Evolutionary conservation across 2,888 invertebrate genomes (phyloP).

Genomic region (Drosophila austrosaltans): DNA sequence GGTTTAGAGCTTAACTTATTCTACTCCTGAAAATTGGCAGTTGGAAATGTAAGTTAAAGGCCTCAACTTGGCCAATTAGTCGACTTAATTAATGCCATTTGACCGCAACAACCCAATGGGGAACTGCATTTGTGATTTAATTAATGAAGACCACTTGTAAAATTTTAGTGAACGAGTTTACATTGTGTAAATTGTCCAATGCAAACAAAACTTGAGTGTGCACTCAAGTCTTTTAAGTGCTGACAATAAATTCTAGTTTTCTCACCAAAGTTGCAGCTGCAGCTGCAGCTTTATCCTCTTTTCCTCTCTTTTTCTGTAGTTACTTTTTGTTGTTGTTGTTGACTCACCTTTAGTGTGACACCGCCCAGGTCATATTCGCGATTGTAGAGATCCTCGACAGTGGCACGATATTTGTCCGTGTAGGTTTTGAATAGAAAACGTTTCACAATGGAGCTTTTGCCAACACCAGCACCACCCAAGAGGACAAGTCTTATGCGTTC

Average conservation of each 20-base stretch:
- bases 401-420: constrained; percentile 91
- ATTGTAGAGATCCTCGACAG: constrained; percentile 94
- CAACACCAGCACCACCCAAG: constrained; percentile 92
- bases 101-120: constrained; percentile 22
- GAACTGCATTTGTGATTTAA: constrained; percentile 51
- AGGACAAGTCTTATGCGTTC: constrained; percentile 93
- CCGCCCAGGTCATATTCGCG: constrained; percentile 92
- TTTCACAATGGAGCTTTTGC: constrained; percentile 93
- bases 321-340: not conserved
- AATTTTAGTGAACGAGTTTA: constrained; percentile 21
- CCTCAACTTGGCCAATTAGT: constrained; percentile 40
- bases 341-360: constrained; percentile 88
- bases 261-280: constrained; percentile 6
- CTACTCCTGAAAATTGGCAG: constrained; percentile 3
- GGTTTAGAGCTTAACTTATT: constrained; percentile 38
- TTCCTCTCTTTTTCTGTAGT: not conserved
- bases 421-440: constrained; percentile 92
- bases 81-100: constrained; percentile 43
- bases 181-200: constrained; percentile 27
- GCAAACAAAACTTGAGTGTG: constrained; percentile 24
- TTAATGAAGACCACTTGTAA: constrained; percentile 42
- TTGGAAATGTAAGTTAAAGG: constrained; percentile 2
- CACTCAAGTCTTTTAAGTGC: constrained; percentile 11
- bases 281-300: not conserved
- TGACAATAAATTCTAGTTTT: constrained; percentile 12